phyloP scores from a whole-genome alignment of 2,113 vertebrate species.

The Bettongia penicillata region DNA sequence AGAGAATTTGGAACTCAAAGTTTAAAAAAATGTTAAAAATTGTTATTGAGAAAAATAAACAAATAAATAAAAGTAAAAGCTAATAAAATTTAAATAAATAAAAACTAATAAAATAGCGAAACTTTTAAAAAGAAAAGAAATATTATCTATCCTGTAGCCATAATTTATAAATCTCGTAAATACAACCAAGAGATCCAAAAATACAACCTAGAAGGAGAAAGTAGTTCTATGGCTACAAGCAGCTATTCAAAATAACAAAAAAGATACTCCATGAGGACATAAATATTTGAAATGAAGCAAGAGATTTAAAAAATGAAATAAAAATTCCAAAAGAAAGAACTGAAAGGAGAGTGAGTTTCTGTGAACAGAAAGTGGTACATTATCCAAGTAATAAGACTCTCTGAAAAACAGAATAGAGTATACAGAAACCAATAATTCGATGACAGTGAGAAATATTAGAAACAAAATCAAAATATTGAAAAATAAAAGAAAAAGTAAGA shows the following conservation, averaged over 20 bases:
- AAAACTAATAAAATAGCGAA: too few species aligned
- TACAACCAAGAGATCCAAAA: background rate
- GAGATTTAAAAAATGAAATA: background rate
- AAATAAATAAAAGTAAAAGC: too few species aligned
- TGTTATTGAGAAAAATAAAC: too few species aligned
- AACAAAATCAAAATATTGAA: background rate
- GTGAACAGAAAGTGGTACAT: background rate
- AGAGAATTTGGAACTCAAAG: too few species aligned
- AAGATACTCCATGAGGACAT: background rate
- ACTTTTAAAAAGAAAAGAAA: too few species aligned
- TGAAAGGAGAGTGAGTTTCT: background rate
- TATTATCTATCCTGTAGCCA: background rate
- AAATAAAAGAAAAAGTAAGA: background rate
- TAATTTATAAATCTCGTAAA: background rate
- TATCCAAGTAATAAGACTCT: background rate
- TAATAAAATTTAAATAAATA: too few species aligned
- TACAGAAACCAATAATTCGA: background rate
- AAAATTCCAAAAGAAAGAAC: background rate
- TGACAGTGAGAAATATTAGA: background rate
- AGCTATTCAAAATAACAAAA: background rate
- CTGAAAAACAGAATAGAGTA: background rate
- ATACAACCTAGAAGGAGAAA: background rate
- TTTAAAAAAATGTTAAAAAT: too few species aligned
- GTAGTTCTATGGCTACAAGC: background rate
- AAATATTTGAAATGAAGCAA: background rate